Conservation (phyloP, 2,797 vertebrate genomes). For the Rhynchotus rufescens region DNA sequence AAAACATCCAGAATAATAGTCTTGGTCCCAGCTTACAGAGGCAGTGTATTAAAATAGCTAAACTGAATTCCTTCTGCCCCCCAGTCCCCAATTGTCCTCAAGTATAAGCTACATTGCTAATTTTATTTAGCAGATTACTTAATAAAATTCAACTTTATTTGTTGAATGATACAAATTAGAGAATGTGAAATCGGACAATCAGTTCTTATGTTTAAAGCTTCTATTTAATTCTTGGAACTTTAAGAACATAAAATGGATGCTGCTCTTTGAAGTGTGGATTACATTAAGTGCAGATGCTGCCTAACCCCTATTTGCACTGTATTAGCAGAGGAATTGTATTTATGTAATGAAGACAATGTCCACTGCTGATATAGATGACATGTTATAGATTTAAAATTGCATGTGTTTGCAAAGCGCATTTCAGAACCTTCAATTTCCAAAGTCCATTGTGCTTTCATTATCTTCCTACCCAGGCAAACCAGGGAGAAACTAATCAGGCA, state of each 20-base stretch:
- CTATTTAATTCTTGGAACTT: conserved; percentile 21
- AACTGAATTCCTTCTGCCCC: background rate
- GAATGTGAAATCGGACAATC: background rate
- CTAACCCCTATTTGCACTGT: conserved; percentile 50
- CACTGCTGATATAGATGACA: conserved; percentile 57
- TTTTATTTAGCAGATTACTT: background rate
- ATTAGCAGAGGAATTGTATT: conserved; percentile 59
- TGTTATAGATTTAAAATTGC: conserved; percentile 66
- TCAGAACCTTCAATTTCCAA: conserved; percentile 57
- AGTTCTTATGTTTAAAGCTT: background rate
- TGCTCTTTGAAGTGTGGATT: conserved; percentile 20
- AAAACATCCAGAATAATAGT: conserved; percentile 65
- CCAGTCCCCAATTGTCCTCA: background rate
- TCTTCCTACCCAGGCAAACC: conserved; percentile 65
- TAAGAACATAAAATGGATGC: conserved; percentile 7
- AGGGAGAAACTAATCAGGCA: conserved; percentile 65
- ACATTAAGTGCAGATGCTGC: conserved; percentile 51
- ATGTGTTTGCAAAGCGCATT: conserved; percentile 52
- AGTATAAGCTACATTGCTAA: background rate
- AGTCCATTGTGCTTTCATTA: conserved; percentile 72
- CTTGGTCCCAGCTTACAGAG: conserved; percentile 33
- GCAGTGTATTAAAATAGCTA: conserved; percentile 15
- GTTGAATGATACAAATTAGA: background rate
- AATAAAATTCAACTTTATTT: background rate
- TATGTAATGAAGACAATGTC: conserved; percentile 62